These are phyloP conservation scores for Parauchenoglanis punctatus DNA, from an alignment of 2,797 vertebrate genomes.

Conservation along the genomic window DNA sequence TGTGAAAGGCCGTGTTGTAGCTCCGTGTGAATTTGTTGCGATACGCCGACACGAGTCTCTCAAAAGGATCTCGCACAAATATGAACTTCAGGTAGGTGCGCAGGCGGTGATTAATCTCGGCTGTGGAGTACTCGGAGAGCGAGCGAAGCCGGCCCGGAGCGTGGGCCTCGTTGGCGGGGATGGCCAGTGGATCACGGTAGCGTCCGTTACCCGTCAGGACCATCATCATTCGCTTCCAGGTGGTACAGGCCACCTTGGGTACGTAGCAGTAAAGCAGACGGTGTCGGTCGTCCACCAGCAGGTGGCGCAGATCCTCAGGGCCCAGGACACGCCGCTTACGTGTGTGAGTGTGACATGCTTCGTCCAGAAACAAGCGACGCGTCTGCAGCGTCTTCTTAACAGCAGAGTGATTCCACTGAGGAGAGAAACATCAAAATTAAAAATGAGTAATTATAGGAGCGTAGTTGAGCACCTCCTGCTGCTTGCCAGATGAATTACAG, in stretches of 20 bases:
- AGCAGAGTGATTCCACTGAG: slow-evolving; percentile 68
- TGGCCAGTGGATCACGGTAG: slow-evolving; percentile 81
- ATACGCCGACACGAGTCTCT: slow-evolving; percentile 92
- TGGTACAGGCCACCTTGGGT: slow-evolving; percentile 96
- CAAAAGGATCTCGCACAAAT: slow-evolving; percentile 92
- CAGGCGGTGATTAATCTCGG: slow-evolving; percentile 89
- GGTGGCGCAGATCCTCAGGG: slow-evolving; percentile 87
- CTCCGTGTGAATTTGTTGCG: slow-evolving; percentile 91
- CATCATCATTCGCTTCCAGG: slow-evolving; percentile 96
- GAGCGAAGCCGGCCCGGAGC: slow-evolving; percentile 84
- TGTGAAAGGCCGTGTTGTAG: slow-evolving; percentile 93
- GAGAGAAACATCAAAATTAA: background rate
- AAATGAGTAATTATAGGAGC: background rate
- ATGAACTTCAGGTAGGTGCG: slow-evolving; percentile 93
- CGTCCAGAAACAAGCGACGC: slow-evolving; percentile 82
- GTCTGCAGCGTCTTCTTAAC: slow-evolving; percentile 79
- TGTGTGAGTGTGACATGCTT: slow-evolving; percentile 81
- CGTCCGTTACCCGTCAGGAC: slow-evolving; percentile 84
- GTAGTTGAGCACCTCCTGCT: background rate
- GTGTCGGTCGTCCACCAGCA: slow-evolving; percentile 91
- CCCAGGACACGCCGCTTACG: slow-evolving; percentile 84
- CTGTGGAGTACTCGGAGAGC: slow-evolving; percentile 83
- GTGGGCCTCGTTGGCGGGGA: slow-evolving; percentile 90
- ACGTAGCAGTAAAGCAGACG: slow-evolving; percentile 96
- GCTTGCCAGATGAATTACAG: background rate